phyloP scores from a whole-genome alignment of 2,888 invertebrate genomes.

The Xylota sylvarum region DNA sequence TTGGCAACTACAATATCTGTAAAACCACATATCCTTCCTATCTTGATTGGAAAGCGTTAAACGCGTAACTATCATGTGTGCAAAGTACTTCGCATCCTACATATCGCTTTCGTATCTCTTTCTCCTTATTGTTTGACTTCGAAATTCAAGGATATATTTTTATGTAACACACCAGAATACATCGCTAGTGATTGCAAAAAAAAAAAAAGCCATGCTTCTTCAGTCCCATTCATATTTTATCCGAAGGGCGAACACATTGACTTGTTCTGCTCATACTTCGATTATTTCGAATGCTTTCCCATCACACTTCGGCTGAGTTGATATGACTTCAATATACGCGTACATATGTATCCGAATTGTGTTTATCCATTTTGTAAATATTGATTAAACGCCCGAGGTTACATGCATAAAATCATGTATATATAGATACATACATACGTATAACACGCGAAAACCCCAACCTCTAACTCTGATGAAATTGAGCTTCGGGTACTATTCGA shows the following conservation, averaged over 20 bases:
- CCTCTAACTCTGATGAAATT: slow-evolving; percentile 48
- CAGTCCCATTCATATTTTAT: background rate
- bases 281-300: background rate
- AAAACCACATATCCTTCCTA: no score
- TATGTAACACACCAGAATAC: no score
- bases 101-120: no score
- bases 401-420: slow-evolving; percentile 54
- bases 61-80: no score
- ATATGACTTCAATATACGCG: background rate
- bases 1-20: no score
- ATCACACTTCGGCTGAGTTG: slow-evolving; percentile 11
- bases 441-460: slow-evolving; percentile 11
- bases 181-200: no score
- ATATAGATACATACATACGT: background rate
- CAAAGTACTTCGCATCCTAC: no score
- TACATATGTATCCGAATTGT: background rate
- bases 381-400: slow-evolving; percentile 67
- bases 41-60: no score
- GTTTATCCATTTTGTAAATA: slow-evolving; percentile 64
- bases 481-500: slow-evolving; percentile 37
- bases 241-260: background rate
- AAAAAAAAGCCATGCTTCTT: no score
- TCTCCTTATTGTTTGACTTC: no score
- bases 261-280: background rate
- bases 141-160: no score